Evolutionary conservation across 30 jellyfish, hydroid and myxozoan species (phyloP).

Genomic region (Phacellophora camtschatica): DNA sequence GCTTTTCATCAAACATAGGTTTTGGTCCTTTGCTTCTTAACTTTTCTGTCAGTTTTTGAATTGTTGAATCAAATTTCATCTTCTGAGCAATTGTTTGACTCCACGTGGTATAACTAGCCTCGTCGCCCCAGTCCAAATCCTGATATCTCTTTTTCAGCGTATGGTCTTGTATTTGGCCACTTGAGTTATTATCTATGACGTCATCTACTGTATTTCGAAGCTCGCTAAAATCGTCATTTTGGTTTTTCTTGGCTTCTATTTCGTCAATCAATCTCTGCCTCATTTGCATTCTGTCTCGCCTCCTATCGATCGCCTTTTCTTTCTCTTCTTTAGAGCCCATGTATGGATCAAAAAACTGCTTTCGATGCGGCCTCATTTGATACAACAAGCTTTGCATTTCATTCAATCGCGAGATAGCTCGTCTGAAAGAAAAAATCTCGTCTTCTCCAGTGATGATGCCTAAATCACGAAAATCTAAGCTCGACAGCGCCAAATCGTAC

Average conservation of each 20-base stretch:
- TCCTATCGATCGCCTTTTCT: constrained; percentile 47
- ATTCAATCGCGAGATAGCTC: constrained; percentile 76
- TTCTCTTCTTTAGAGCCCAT: constrained; percentile 63
- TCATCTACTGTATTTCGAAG: constrained; percentile 31
- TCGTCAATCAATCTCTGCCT: constrained; percentile 58
- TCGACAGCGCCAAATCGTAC: constrained; percentile 68
- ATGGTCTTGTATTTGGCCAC: constrained; percentile 7
- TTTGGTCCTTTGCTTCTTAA: constrained; percentile 32
- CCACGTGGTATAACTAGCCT: constrained; percentile 74
- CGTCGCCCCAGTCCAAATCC: constrained; percentile 94
- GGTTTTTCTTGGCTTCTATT: constrained; percentile 15
- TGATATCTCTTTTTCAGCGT: not conserved
- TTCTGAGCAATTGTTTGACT: constrained; percentile 63
- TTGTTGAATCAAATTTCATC: constrained; percentile 1
- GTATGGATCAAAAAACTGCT: constrained; percentile 63
- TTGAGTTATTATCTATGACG: not conserved
- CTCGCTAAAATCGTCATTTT: constrained; percentile 8
- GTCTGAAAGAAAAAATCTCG: constrained; percentile 75
- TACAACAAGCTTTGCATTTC: constrained; percentile 77
- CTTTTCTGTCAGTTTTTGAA: constrained; percentile 26
- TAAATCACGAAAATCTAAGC: constrained; percentile 52
- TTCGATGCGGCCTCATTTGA: constrained; percentile 58
- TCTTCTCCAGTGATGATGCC: constrained; percentile 83
- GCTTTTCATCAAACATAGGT: constrained; percentile 75
- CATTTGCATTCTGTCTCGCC: constrained; percentile 54